Evolutionary conservation across 2,888 invertebrate genomes (phyloP), one percentile per base, ranked within the genome.

Genomic region (Hyppa rectilinea): DNA sequence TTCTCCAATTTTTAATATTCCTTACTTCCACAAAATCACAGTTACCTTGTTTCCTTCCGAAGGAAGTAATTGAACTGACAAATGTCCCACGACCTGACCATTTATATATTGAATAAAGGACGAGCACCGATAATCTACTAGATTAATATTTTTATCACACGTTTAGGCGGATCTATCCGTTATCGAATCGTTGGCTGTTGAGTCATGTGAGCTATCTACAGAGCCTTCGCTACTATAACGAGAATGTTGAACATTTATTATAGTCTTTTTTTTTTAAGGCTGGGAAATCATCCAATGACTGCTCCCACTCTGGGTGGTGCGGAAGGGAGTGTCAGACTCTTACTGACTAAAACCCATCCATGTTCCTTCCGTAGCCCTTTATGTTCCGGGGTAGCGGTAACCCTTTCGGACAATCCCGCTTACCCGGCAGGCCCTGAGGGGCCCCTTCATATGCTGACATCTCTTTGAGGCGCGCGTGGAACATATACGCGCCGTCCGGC

Each of bases 81-180:
- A 20, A 20, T 20, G 0, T 17, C 10, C 1, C 26, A 10, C n/a
- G 1, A 52, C 26, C 12, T 14, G 12, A 23, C 23, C 26, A 29
- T 40, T 64, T 71, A 64, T 75, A 71, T 34, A 49, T 58, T 31
- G 23, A 76, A 65, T n/a, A 66, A 55, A 72, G 55, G 17, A 5
- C 20, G 1, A 34, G 23, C 17, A 34, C 45, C 38, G 68, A 58
- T 73, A 73, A 76, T 34, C 4, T 38, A 12, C 45, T 23, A 58
- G 45, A 73, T 73, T 23, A 67, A 43, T 17, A 23, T 47, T 52
- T n/a, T 64, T 75, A 71, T 75, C 66, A 29, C 17, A 34, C 17
- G 23, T 36, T 45, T 26, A 14, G 20, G 60, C 43, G 50, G 59
- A 62, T 17, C 29, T 73, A 45, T 31, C 23, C 31, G 71, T 52